phyloP scores from a whole-genome alignment of 2,888 invertebrate species.

The Coremacera marginata region DNA sequence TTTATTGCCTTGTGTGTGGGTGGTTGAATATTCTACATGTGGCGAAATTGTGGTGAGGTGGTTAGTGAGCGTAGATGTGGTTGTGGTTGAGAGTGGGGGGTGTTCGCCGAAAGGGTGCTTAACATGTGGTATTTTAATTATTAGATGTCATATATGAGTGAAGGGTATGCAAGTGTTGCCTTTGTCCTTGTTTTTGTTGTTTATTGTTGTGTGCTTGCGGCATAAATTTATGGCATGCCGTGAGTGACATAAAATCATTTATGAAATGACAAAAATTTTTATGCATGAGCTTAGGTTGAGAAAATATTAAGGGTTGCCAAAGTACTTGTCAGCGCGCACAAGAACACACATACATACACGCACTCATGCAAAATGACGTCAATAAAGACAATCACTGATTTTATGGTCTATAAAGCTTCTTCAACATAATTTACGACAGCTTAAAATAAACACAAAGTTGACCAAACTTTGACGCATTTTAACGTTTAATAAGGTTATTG shows the following conservation, averaged over 20 bases:
- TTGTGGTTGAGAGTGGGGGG: too few species aligned
- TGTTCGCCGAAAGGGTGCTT: constrained; percentile 27
- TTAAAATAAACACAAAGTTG: neutral
- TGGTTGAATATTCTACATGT: neutral
- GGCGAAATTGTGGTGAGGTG: neutral
- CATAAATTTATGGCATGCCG: neutral
- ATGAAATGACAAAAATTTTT: constrained; percentile 19
- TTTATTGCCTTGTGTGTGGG: neutral
- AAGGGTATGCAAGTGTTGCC: constrained; percentile 40
- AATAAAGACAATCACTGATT: constrained; percentile 11
- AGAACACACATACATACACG: neutral
- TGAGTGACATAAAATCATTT: constrained; percentile 30
- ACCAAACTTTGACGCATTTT: neutral
- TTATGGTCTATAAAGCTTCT: constrained; percentile 11
- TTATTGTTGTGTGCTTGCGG: constrained; percentile 3
- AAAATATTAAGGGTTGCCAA: constrained; percentile 58
- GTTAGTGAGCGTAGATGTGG: neutral
- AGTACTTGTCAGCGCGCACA: neutral
- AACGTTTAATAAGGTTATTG: neutral
- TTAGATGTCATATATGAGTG: constrained; percentile 54
- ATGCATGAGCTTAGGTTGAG: neutral
- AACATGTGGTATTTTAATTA: constrained; percentile 53
- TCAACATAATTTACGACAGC: constrained; percentile 9
- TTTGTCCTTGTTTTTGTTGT: neutral
- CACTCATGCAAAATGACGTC: neutral